Evolutionary conservation across 1,140 invertebrate genomes (phyloP).

Genomic region (Cardiocondyla obscurior): DNA sequence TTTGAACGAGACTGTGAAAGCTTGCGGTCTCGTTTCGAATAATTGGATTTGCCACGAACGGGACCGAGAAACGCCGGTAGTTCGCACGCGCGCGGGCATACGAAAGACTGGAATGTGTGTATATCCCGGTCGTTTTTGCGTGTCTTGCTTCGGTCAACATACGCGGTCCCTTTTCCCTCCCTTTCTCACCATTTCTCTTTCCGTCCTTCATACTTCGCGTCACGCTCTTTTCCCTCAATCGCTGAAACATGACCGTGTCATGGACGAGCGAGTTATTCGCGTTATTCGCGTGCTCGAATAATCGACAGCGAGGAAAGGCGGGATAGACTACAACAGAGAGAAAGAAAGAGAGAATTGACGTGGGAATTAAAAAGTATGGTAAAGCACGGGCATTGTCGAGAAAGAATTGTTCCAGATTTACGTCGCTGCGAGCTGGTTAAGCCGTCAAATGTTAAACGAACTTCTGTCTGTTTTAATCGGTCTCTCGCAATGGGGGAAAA

Average conservation of each 20-base stretch:
- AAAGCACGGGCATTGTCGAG: neutral
- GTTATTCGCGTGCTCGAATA: constrained; percentile 8
- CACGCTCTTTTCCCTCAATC: constrained; percentile 53
- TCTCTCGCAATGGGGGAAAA: neutral
- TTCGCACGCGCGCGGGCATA: constrained; percentile 51
- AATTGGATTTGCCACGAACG: constrained; percentile 80
- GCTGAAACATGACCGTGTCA: constrained; percentile 17
- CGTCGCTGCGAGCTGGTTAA: neutral
- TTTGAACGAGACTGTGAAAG: constrained; percentile 80
- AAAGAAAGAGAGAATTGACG: constrained; percentile 15
- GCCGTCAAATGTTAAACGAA: constrained; percentile 26
- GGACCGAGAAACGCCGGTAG: constrained; percentile 70
- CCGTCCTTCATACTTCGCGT: constrained; percentile 50
- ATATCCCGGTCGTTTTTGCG: constrained; percentile 27
- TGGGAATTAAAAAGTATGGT: constrained; percentile 33
- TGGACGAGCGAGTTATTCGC: constrained; percentile 44
- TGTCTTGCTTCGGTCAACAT: constrained; percentile 13
- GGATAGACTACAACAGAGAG: neutral
- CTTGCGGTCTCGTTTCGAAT: constrained; percentile 81
- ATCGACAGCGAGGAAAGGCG: constrained; percentile 1
- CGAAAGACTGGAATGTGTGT: constrained; percentile 28
- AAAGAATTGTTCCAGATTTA: constrained; percentile 34
- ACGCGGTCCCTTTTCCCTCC: neutral
- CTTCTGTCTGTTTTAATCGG: neutral
- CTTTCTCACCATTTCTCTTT: constrained; percentile 57